A percentile compares a stretch with the other conserved stretches of the same genome.
These are phyloP conservation scores for Phymatocera aterrima DNA, from an alignment of 2,888 invertebrate genomes.

Conservation along the genomic window DNA sequence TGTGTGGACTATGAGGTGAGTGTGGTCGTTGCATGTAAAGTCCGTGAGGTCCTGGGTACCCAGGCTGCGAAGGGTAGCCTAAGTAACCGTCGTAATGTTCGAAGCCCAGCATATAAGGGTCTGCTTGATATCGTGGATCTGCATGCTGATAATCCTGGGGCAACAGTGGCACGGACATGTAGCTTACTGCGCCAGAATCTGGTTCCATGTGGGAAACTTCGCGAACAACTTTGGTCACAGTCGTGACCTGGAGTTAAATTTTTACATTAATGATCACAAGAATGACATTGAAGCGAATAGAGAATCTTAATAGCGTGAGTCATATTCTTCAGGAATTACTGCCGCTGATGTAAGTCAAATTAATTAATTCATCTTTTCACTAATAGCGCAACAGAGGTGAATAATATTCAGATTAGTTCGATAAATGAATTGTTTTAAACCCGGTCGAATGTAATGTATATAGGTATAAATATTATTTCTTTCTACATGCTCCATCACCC, in stretches of 20 bases:
- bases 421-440: too few species aligned
- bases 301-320: too few species aligned
- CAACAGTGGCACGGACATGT: constrained; percentile 73
- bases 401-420: too few species aligned
- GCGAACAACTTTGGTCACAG: constrained; percentile 83
- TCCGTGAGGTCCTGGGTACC: constrained; percentile 71
- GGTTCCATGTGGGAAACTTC: constrained; percentile 80
- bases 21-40: constrained; percentile 71
- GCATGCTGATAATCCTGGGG: constrained; percentile 71
- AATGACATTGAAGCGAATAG: neutral
- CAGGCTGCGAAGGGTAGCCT: constrained; percentile 72
- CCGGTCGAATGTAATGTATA: too few species aligned
- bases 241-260: constrained; percentile 78
- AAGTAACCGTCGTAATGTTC: constrained; percentile 75
- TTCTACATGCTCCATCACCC: too few species aligned
- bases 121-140: constrained; percentile 69
- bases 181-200: constrained; percentile 74
- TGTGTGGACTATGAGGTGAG: constrained; percentile 68
- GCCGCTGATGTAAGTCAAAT: too few species aligned
- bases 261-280: neutral
- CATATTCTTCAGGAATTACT: too few species aligned
- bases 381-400: too few species aligned
- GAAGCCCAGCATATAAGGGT: constrained; percentile 74
- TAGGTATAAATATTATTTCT: too few species aligned
- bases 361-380: too few species aligned